phyloP scores from a whole-genome alignment of 2,888 invertebrate genomes.

The Nasonovia ribisnigri region DNA sequence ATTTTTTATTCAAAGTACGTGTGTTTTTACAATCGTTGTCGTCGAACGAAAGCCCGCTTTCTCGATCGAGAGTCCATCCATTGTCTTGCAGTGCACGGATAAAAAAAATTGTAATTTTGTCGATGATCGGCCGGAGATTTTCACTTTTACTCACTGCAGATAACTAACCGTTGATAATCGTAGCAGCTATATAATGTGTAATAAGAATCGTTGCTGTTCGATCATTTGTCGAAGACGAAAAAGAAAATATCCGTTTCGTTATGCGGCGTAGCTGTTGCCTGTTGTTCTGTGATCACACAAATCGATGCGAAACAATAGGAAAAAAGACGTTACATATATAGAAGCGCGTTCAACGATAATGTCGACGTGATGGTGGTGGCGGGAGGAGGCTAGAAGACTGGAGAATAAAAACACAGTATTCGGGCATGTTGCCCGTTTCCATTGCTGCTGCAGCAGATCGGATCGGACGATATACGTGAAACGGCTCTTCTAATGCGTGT shows the following conservation, averaged over 20 bases:
- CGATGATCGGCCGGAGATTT: constrained; percentile 42
- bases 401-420: background rate
- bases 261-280: background rate
- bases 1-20: constrained; percentile 41
- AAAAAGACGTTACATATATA: background rate
- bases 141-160: constrained; percentile 47
- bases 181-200: background rate
- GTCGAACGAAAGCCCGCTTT: constrained; percentile 36
- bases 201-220: background rate
- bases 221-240: constrained; percentile 28
- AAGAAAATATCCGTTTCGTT: constrained; percentile 41
- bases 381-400: background rate
- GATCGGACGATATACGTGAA: constrained; percentile 36
- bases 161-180: constrained; percentile 57
- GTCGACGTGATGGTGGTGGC: background rate
- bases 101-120: constrained; percentile 43
- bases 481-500: background rate
- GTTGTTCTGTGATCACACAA: constrained; percentile 4
- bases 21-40: background rate
- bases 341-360: background rate
- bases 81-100: background rate
- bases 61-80: background rate
- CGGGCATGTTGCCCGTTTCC: constrained; percentile 47
- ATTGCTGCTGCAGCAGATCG: constrained; percentile 26
- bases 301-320: constrained; percentile 47